A percentile compares a stretch with the other conserved stretches of the same genome.
Conservation (phyloP, 2,888 invertebrate genomes). For the Serrognathus titanus region DNA sequence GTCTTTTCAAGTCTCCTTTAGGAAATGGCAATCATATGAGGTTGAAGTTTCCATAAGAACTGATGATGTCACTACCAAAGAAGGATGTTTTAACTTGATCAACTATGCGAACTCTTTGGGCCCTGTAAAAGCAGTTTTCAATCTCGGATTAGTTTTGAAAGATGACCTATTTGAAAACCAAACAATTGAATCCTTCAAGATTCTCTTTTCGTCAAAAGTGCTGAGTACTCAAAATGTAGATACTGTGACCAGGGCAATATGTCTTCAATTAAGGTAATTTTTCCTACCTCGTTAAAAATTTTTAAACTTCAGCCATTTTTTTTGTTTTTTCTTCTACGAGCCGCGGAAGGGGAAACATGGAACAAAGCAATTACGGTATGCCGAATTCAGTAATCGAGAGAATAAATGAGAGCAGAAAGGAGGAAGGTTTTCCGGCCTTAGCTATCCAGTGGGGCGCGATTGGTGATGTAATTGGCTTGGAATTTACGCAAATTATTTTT, state of each 20-base stretch:
- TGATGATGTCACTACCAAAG: slow-evolving; percentile 64
- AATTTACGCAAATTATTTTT: slow-evolving; percentile 39
- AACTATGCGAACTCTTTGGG: slow-evolving; percentile 61
- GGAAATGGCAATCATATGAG: slow-evolving; percentile 69
- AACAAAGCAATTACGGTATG: slow-evolving; percentile 88
- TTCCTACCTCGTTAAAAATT: slow-evolving; percentile 43
- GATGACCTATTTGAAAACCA: slow-evolving; percentile 78
- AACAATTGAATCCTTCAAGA: slow-evolving; percentile 63
- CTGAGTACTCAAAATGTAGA: slow-evolving; percentile 73
- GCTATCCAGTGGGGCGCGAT: slow-evolving; percentile 94
- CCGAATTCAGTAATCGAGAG: slow-evolving; percentile 89
- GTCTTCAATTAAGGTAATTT: slow-evolving; percentile 46
- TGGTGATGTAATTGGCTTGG: slow-evolving; percentile 68
- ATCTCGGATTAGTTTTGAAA: slow-evolving; percentile 77
- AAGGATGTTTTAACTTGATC: slow-evolving; percentile 68
- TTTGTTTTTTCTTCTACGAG: slow-evolving; percentile 90
- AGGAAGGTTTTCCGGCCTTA: slow-evolving; percentile 69
- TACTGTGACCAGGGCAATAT: slow-evolving; percentile 56
- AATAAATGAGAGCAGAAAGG: slow-evolving; percentile 71
- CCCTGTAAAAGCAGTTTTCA: slow-evolving; percentile 83
- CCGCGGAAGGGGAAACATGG: slow-evolving; percentile 87
- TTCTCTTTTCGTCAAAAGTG: slow-evolving; percentile 72
- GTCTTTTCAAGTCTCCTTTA: slow-evolving; percentile 29
- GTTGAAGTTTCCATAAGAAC: slow-evolving; percentile 65
- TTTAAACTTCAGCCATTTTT: slow-evolving; percentile 59